Evolutionary conservation across 2,888 invertebrate species (phyloP).

Genomic region (Sepioteuthis lessoniana): DNA sequence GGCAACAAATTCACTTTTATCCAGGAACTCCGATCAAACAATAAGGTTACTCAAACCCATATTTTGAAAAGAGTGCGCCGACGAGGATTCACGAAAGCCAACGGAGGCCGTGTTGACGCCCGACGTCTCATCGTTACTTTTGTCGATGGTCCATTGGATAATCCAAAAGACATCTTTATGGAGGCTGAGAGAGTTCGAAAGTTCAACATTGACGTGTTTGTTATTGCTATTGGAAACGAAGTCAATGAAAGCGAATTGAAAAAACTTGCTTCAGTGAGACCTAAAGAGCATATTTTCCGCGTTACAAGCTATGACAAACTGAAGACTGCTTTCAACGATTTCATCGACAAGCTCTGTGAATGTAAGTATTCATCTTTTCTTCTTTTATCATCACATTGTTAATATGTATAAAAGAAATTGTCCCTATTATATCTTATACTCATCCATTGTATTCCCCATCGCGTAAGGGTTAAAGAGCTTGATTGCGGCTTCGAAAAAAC

Average conservation of each 20-base stretch:
- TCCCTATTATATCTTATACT: no score
- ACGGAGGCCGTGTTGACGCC: slow-evolving; percentile 54
- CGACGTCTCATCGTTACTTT: slow-evolving; percentile 64
- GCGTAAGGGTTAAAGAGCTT: no score
- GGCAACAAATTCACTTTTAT: slow-evolving; percentile 48
- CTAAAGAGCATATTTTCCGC: slow-evolving; percentile 25
- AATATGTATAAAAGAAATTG: no score
- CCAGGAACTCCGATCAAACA: not conserved
- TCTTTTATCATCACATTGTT: no score
- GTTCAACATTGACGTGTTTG: not conserved
- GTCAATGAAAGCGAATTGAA: not conserved
- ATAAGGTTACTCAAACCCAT: not conserved
- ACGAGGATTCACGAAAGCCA: not conserved
- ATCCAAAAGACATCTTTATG: not conserved
- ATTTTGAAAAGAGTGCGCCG: not conserved
- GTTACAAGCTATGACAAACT: not conserved
- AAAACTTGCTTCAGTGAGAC: not conserved
- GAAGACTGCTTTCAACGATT: not conserved
- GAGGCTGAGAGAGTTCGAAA: not conserved
- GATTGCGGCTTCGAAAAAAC: no score
- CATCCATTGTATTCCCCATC: no score
- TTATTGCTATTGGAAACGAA: slow-evolving; percentile 39
- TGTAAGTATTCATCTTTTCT: not conserved
- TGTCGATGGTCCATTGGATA: slow-evolving; percentile 57
- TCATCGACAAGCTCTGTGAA: slow-evolving; percentile 3